A percentile compares a stretch with the other conserved stretches of the same genome.
These are phyloP conservation scores for Catocala sponsa DNA, from an alignment of 2,888 invertebrate species.

Conservation along the genomic window DNA sequence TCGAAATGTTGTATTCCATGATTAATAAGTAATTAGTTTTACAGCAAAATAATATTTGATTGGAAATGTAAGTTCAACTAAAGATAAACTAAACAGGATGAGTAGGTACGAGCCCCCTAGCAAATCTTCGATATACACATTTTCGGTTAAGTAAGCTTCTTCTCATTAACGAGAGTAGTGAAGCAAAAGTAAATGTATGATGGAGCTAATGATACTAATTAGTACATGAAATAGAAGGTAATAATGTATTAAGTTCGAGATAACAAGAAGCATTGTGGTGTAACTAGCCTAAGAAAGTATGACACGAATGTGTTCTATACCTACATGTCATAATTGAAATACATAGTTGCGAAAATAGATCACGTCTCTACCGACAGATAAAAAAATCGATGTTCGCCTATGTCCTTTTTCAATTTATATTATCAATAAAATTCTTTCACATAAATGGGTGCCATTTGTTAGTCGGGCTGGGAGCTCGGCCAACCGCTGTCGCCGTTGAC, in stretches of 20 bases:
- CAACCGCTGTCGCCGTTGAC: slow-evolving; percentile 49
- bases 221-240: neutral
- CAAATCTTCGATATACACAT: slow-evolving; percentile 24
- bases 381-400: slow-evolving; percentile 43
- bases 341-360: slow-evolving; percentile 33
- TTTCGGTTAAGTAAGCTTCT: slow-evolving; percentile 15
- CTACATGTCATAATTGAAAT: slow-evolving; percentile 10
- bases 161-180: slow-evolving; percentile 29
- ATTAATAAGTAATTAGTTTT: slow-evolving; percentile 6
- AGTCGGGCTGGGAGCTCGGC: slow-evolving; percentile 31
- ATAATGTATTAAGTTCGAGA: neutral
- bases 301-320: slow-evolving; percentile 10
- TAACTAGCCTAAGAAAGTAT: slow-evolving; percentile 10
- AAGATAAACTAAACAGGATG: slow-evolving; percentile 22
- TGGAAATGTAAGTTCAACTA: slow-evolving; percentile 8
- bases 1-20: neutral
- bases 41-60: slow-evolving; percentile 2
- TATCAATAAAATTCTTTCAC: slow-evolving; percentile 58
- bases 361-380: slow-evolving; percentile 35
- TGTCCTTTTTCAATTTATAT: slow-evolving; percentile 58
- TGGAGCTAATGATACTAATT: slow-evolving; percentile 2
- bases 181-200: slow-evolving; percentile 15
- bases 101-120: slow-evolving; percentile 17
- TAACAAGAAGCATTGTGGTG: neutral
- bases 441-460: slow-evolving; percentile 55